Evolutionary conservation across 2,113 vertebrate genomes (phyloP).

Genomic region (Chionis minor): DNA sequence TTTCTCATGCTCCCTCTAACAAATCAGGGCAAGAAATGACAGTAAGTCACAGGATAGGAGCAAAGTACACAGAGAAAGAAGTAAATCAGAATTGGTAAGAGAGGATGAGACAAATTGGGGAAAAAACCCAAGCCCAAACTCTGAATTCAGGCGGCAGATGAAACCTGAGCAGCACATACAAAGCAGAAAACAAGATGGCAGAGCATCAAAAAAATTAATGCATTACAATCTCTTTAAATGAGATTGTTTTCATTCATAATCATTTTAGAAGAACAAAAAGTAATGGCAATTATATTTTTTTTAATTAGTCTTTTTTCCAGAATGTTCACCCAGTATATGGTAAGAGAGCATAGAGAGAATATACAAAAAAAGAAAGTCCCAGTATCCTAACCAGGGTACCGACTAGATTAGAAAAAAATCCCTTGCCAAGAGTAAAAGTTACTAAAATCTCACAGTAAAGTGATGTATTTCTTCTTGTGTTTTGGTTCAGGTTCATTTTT

Average conservation of each 20-base stretch:
- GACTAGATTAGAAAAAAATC: not conserved
- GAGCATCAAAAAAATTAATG: not conserved
- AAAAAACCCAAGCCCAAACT: not conserved
- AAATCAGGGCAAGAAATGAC: slow-evolving; percentile 38
- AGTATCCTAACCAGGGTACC: not conserved
- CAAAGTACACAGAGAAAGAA: slow-evolving; percentile 19
- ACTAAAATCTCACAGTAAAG: not conserved
- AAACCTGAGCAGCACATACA: not conserved
- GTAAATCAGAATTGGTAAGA: slow-evolving; percentile 4
- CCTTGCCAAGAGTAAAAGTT: not conserved
- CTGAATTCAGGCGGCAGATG: not conserved
- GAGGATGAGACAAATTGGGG: not conserved
- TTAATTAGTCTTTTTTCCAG: not conserved
- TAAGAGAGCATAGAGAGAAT: not conserved
- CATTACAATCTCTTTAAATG: not conserved
- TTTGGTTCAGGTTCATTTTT: not conserved
- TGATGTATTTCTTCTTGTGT: not conserved
- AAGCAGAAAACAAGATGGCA: not conserved
- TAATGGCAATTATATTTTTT: not conserved
- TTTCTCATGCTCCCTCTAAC: slow-evolving; percentile 60
- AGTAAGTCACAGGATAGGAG: slow-evolving; percentile 28
- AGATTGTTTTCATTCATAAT: not conserved
- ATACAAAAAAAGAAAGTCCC: not conserved
- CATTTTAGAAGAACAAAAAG: not conserved
- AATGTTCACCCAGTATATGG: not conserved